Base-by-base conservation (phyloP, 1,140 invertebrate genomes). In the Plectrocnemia conspersa region DNA sequence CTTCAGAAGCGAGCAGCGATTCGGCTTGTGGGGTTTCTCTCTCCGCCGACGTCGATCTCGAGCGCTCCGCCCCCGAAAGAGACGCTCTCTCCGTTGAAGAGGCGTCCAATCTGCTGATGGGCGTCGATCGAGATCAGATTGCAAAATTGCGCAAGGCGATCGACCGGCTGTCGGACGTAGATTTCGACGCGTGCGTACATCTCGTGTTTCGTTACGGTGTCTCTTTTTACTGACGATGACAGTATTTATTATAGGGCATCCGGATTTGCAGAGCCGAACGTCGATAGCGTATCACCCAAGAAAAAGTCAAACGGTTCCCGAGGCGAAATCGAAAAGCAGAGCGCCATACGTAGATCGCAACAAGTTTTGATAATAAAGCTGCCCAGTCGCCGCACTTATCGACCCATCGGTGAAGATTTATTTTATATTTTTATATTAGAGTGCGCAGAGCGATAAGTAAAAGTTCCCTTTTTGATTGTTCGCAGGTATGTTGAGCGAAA, bases 281-380 rank as follows among this genome's bases (percentile, higher is more conserved):
- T n/a, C n/a, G n/a, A n/a, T n/a, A n/a, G n/a, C n/a, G n/a, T n/a
- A n/a, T n/a, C 38, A 3, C 27, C 50, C 2, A 61, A 61, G 36
- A 52, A 55, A 13, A 61, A 61, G 29, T 22, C 46, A 13, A 41
- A 56, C 13, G 47, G 54, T 13, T 44, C 29, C 11, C 49, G 49
- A 16, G 50, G 47, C 21, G 29, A 18, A 19, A 25, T 22, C n/a
- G n/a, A n/a, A n/a, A n/a, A n/a, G n/a, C n/a, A n/a, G n/a, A n/a
- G n/a, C n/a, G n/a, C n/a, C n/a, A n/a, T n/a, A n/a, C n/a, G n/a
- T n/a, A n/a, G 44, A 21, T 57, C 59, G 13, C 50, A 57, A 33
- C 71, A 73, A 40, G 73, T 75, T 54, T 62, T 71, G n/a, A 59
- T 75, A 21, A 73, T 75, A 10, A 72, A 72, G 62, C 59, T 75